phyloP scores from a whole-genome alignment of 2,797 vertebrate species.

The Paramormyrops hopkinsi region DNA sequence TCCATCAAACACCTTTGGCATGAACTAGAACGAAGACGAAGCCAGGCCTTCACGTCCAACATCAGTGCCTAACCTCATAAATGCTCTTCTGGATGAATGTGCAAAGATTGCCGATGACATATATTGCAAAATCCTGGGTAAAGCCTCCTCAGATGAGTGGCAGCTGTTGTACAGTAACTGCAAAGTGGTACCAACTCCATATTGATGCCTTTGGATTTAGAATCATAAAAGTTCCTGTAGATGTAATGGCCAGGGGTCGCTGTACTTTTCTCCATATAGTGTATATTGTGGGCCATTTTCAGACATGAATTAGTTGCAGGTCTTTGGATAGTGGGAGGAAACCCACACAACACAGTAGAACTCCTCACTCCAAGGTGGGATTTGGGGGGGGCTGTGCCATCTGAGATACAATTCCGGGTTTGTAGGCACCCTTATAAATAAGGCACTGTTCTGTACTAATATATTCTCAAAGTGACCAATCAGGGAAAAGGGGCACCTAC shows the following conservation, averaged over 20 bases:
- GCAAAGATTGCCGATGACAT: neutral
- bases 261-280: neutral
- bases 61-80: neutral
- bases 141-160: too few species aligned
- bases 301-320: neutral
- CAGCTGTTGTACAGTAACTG: neutral
- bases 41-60: neutral
- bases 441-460: neutral
- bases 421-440: neutral
- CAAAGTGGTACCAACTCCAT: neutral
- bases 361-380: neutral
- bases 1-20: neutral
- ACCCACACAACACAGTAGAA: neutral
- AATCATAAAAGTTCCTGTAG: neutral
- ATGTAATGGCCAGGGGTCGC: neutral
- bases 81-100: neutral
- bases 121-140: neutral
- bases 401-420: neutral
- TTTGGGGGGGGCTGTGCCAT: neutral
- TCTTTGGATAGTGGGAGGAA: neutral
- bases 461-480: neutral
- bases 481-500: neutral
- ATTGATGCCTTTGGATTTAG: neutral
- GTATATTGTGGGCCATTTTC: neutral
- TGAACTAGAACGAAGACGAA: neutral